Evolutionary conservation across 1,140 invertebrate genomes (phyloP).

Genomic region (Hylaeus anthracinus): DNA sequence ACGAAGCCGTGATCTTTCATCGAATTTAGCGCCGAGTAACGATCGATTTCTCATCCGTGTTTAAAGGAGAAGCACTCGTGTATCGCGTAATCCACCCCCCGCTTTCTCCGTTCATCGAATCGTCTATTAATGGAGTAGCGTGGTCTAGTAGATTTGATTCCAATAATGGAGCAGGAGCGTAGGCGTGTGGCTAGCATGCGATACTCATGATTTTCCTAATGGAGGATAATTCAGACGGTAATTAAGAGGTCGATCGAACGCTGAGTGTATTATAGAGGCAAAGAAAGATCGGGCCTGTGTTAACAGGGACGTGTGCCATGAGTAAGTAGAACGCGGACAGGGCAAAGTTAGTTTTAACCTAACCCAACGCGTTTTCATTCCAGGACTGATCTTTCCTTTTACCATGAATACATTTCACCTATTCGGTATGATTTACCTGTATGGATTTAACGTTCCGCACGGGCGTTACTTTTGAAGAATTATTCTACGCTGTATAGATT

Average conservation of each 20-base stretch:
- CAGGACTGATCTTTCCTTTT: too few species aligned
- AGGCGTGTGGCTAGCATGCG: constrained; percentile 27
- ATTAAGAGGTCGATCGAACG: constrained; percentile 44
- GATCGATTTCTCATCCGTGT: not conserved
- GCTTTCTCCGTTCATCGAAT: constrained; percentile 3
- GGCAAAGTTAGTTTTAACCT: too few species aligned
- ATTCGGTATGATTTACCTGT: too few species aligned
- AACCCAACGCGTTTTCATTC: too few species aligned
- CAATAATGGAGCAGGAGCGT: constrained; percentile 52
- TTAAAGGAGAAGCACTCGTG: constrained; percentile 3
- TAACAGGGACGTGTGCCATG: too few species aligned
- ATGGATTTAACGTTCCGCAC: too few species aligned
- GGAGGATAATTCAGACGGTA: constrained; percentile 41
- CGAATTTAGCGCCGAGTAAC: not conserved
- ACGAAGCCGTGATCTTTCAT: not conserved
- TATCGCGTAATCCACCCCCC: constrained; percentile 6
- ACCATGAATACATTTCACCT: too few species aligned
- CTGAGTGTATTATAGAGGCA: not conserved
- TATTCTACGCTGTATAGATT: too few species aligned
- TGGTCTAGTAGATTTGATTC: constrained; percentile 52
- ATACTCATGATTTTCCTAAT: constrained; percentile 55
- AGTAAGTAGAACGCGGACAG: too few species aligned
- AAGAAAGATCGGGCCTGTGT: too few species aligned
- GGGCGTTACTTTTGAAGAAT: too few species aligned
- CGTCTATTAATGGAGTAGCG: constrained; percentile 48